phyloP scores from a whole-genome alignment of 1,140 invertebrate species.

The Pseudomyrmex pallidus region DNA sequence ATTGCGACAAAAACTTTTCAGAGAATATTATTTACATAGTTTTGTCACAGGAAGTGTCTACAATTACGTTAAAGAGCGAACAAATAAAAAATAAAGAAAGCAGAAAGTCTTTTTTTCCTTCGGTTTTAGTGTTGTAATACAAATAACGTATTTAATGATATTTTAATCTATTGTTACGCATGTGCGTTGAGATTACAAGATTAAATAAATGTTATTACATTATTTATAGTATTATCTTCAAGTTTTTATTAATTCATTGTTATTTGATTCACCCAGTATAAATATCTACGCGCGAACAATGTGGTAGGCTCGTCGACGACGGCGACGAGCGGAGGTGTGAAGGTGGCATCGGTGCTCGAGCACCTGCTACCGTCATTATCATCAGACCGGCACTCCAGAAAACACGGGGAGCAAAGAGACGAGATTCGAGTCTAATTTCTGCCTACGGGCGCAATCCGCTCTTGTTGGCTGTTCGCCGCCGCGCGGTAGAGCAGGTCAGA shows the following conservation, averaged over 20 bases:
- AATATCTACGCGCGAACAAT: conserved; percentile 47
- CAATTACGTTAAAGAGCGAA: background rate
- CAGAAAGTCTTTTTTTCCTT: background rate
- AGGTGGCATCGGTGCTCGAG: conserved; percentile 77
- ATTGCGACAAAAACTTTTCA: background rate
- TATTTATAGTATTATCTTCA: background rate
- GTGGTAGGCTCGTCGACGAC: conserved; percentile 52
- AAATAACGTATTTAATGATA: background rate
- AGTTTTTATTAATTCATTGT: background rate
- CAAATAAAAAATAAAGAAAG: background rate
- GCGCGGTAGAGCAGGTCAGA: conserved; percentile 46
- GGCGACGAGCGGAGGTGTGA: conserved; percentile 72
- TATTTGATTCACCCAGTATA: conserved; percentile 42
- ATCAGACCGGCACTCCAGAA: conserved; percentile 76
- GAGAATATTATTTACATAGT: background rate
- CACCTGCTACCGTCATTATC: conserved; percentile 81
- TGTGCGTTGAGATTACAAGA: background rate
- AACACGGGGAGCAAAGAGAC: conserved; percentile 75
- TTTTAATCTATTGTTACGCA: background rate
- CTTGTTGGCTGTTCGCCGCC: conserved; percentile 61
- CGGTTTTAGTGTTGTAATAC: background rate
- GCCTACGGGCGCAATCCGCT: conserved; percentile 76
- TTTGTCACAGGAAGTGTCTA: background rate
- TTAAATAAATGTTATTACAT: background rate
- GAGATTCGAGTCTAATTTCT: conserved; percentile 78